A percentile compares a stretch with the other conserved stretches of the same genome.
Conservation (phyloP, 2,888 invertebrate genomes). For the Drosophila setosimentum region DNA sequence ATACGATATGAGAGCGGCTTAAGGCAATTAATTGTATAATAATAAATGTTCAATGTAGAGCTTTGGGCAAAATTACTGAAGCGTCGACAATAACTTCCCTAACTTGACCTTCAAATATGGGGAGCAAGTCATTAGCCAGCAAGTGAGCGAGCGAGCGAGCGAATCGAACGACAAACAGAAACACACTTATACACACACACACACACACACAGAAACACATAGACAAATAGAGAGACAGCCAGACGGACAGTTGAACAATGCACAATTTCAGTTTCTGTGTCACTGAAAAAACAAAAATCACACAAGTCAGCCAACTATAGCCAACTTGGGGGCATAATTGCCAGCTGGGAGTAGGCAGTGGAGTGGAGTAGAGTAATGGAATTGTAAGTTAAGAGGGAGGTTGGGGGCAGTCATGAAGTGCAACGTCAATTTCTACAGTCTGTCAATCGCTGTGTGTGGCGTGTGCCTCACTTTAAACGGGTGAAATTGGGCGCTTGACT, state of each 20-base stretch:
- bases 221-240: constrained; percentile 6
- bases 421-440: constrained; percentile 48
- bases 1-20: constrained; percentile 63
- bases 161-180: constrained; percentile 30
- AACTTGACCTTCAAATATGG: constrained; percentile 80
- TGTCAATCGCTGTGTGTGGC: constrained; percentile 52
- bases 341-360: constrained; percentile 48
- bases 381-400: constrained; percentile 11
- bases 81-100: constrained; percentile 81
- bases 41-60: constrained; percentile 79
- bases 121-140: constrained; percentile 61
- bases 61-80: constrained; percentile 82
- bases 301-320: constrained; percentile 83
- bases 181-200: not conserved
- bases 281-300: constrained; percentile 82
- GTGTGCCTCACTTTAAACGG: constrained; percentile 49
- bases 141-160: constrained; percentile 26
- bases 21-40: constrained; percentile 77
- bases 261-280: constrained; percentile 84
- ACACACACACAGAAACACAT: not conserved
- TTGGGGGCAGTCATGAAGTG: constrained; percentile 12
- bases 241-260: constrained; percentile 72
- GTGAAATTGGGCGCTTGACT: constrained; percentile 59
- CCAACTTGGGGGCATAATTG: constrained; percentile 62
- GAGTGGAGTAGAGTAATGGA: constrained; percentile 6